These are phyloP conservation scores for Lichenostomus cassidix DNA, from an alignment of 2,113 vertebrate genomes.

Conservation along the genomic window DNA sequence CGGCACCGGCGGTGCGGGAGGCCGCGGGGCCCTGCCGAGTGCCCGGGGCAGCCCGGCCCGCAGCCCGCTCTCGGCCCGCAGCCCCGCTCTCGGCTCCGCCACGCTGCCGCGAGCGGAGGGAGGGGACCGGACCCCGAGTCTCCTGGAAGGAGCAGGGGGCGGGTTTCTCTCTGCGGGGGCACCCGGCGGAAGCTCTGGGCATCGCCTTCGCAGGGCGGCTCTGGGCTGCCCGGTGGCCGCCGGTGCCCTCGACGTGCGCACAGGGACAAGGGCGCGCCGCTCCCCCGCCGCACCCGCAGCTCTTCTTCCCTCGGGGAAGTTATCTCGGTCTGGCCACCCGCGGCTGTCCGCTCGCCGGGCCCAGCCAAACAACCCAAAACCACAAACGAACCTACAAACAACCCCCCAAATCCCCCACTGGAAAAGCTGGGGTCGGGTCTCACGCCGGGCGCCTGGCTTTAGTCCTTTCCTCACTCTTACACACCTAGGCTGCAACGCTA, in stretches of 20 bases:
- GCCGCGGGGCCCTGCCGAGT: too few relatives aligned
- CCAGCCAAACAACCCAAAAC: background rate
- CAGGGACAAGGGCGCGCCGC: too few relatives aligned
- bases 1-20: too few relatives aligned
- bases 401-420: rapidly evolving
- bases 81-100: too few relatives aligned
- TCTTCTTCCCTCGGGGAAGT: background rate
- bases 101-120: background rate
- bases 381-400: background rate
- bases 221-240: background rate
- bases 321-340: background rate
- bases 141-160: too few relatives aligned
- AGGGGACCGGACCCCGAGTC: too few relatives aligned
- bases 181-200: background rate
- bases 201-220: background rate
- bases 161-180: background rate
- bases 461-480: background rate
- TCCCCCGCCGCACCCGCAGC: background rate
- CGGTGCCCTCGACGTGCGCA: background rate
- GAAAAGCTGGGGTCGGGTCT: background rate
- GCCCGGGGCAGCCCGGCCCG: too few relatives aligned
- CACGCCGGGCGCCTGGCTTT: background rate
- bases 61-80: too few relatives aligned
- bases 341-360: background rate
- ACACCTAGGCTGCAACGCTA: rapidly evolving